Evolutionary conservation across 1,140 invertebrate species (phyloP).

Genomic region (Drosophila carrolli): DNA sequence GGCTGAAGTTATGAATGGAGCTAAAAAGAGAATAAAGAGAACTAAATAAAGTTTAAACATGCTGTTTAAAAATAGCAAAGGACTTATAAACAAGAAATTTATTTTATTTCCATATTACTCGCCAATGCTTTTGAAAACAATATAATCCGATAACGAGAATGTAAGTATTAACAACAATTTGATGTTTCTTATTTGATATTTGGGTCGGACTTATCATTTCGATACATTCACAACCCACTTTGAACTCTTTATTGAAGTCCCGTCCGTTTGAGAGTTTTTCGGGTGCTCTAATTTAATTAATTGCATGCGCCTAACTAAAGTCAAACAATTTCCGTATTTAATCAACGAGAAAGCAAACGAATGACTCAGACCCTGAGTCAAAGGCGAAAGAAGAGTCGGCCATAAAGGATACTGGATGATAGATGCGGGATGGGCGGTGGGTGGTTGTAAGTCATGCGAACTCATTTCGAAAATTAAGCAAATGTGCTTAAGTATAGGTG

Average conservation of each 20-base stretch:
- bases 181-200: not conserved
- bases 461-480: constrained; percentile 70
- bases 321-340: constrained; percentile 77
- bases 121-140: not conserved
- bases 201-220: not conserved
- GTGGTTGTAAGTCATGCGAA: constrained; percentile 57
- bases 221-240: not conserved
- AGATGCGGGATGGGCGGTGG: constrained; percentile 20
- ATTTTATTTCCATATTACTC: too few species aligned
- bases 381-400: constrained; percentile 31
- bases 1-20: not conserved
- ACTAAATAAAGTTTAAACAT: too few species aligned
- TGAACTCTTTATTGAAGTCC: constrained; percentile 36
- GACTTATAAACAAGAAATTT: too few species aligned
- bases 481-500: constrained; percentile 39
- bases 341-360: constrained; percentile 72
- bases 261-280: constrained; percentile 41
- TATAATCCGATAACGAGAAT: not conserved
- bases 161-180: not conserved
- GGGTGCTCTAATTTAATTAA: constrained; percentile 73
- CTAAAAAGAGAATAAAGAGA: too few species aligned
- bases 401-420: constrained; percentile 50
- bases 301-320: constrained; percentile 71
- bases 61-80: too few species aligned
- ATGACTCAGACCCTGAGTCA: constrained; percentile 54